Base-by-base conservation (phyloP, 2,113 vertebrate species). In the Muntiacus muntjak region DNA sequence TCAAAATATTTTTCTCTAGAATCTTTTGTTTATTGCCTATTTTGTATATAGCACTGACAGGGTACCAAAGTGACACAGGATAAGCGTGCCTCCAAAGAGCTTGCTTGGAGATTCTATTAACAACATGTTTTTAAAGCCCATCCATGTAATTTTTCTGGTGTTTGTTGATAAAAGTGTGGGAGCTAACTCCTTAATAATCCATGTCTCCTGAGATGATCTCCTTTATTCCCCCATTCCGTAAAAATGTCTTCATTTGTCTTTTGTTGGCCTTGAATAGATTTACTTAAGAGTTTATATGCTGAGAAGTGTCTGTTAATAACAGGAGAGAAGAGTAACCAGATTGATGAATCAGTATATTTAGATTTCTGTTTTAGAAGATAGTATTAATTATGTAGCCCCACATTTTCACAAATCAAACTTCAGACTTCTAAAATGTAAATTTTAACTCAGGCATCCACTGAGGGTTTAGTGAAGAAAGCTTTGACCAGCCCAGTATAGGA, bases 341-440 rank as follows among this genome's bases (percentile, higher is more conserved):
- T 28, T 25, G 14, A 30, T 93, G n/a, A 88, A 43, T 26, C 4
- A 71, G 15, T 7, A 4, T 90, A 36, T 45, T 90, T 96, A 88
- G 33, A 93, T 92, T 94, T 30, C n/a, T 91, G 9, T 86, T 96
- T 87, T 92, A 94, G 91, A 95, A 64, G 43, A n/a, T 82, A 76
- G 7, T 89, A 25, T 90, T 95, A 55, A 85, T 52, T 88, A 2
- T 93, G 5, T 92, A 74, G 52, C 82, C 45, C 71, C 15, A 50
- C 19, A 83, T 93, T 89, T 96, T 97, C 28, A 55, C 52, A 89
- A 94, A 91, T 94, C 86, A 96, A 14, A 89, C 36, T 79, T 95
- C 33, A 95, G 5, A 79, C 11, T 76, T 93, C 1, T 64, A 87
- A 25, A 96, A 83, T 83, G 33, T 94, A 87, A 95, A 92, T 28